These are phyloP conservation scores for Andrena camellia DNA, from an alignment of 2,888 invertebrate species.

Conservation along the genomic window DNA sequence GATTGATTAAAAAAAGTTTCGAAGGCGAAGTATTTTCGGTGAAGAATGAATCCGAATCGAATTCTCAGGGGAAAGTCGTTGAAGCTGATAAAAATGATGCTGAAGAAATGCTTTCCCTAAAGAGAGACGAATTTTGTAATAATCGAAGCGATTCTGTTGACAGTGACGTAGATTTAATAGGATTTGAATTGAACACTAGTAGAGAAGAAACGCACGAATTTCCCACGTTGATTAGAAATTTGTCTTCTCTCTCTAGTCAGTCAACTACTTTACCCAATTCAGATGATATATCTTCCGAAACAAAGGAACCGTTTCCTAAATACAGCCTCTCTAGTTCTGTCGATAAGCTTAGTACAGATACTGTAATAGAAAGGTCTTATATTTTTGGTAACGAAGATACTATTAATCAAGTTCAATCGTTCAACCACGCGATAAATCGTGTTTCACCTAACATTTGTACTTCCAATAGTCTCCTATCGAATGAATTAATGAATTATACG, in stretches of 20 bases:
- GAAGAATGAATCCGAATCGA: conserved; percentile 10
- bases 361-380: conserved; percentile 47
- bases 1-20: conserved; percentile 61
- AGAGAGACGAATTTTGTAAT: conserved; percentile 25
- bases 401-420: conserved; percentile 45
- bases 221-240: conserved; percentile 42
- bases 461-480: conserved; percentile 37
- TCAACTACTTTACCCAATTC: conserved; percentile 42
- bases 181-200: conserved; percentile 47
- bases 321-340: conserved; percentile 32
- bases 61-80: conserved; percentile 5
- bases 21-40: conserved; percentile 36
- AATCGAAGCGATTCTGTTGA: conserved; percentile 44
- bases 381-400: conserved; percentile 51
- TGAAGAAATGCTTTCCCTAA: conserved; percentile 4
- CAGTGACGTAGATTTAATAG: conserved; percentile 46
- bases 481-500: conserved; percentile 33
- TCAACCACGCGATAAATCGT: conserved; percentile 16
- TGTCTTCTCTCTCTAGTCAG: conserved; percentile 33
- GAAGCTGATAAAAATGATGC: neutral
- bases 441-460: conserved; percentile 29
- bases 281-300: conserved; percentile 42
- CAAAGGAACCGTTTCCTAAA: conserved; percentile 41
- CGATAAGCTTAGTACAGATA: conserved; percentile 47
- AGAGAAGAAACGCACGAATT: conserved; percentile 38